Evolutionary conservation across 1,140 invertebrate species (phyloP), one percentile per base, ranked within the genome.

Genomic region (Oppia nitens): DNA sequence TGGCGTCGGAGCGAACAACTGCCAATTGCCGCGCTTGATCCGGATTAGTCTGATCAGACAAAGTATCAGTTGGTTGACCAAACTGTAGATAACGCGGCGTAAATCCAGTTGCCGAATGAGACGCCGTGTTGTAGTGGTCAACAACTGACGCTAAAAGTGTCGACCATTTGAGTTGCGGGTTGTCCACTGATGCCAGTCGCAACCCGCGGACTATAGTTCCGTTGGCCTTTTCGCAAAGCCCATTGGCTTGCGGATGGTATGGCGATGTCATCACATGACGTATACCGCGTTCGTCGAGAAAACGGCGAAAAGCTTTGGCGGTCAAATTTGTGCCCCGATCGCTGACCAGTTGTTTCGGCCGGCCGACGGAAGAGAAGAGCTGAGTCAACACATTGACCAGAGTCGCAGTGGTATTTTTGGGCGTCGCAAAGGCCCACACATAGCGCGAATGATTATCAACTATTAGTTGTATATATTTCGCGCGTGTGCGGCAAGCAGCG

Each of bases 231-330:
- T 60, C 58, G 12, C 23, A 26, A 3, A 60, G 26, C 12, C 53
- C 58, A 29, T 60, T 60, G 1, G 52, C 4, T 26, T 32, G n/a
- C 23, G 29, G 58, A 60, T 59, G 58, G 4, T 27, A 4, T 1
- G 26, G 1, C 3, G 55, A 12, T 17, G 57, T 47, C 6, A 24
- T 17, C 2, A 26, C 2, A 48, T 21, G 6, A 1, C n/a, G 25
- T 1, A 60, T 24, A 21, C 23, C 25, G 11, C 11, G 17, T 1
- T 1, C 12, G n/a, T n/a, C 4, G 2, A 2, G 28, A 60, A 60
- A 59, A 11, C 47, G 2, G 2, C 27, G 59, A 28, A 60, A 59
- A 12, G 3, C 25, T 20, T 3, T 1, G 21, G 23, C 24, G 1
- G 26, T 45, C 2, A 60, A 60, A 3, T 57, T 27, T 2, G 57